Percentiles rank a stretch among this genome's conserved stretches.
These are phyloP conservation scores for Cryptotis parvus DNA, from an alignment of 2,113 vertebrate genomes.

Conservation along the genomic window DNA sequence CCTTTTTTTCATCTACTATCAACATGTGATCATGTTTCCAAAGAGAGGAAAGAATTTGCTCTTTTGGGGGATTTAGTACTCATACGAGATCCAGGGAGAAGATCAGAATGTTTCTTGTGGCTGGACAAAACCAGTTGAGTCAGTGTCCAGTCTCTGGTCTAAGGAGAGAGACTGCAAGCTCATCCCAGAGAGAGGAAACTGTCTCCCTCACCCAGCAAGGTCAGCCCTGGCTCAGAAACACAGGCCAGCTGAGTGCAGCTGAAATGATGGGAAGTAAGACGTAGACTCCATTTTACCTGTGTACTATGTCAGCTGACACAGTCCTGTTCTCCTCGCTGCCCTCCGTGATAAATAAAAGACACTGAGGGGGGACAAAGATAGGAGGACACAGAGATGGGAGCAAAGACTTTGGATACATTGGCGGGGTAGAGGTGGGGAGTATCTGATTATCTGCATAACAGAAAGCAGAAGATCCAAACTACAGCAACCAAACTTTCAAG, in stretches of 20 bases:
- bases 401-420: neutral
- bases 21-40: slow-evolving; percentile 30
- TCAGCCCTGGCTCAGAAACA: slow-evolving; percentile 36
- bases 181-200: neutral
- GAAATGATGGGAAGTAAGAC: neutral
- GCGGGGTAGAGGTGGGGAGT: too few relatives aligned
- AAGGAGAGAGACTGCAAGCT: slow-evolving; percentile 49
- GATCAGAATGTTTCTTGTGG: slow-evolving; percentile 51
- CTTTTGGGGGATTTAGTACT: slow-evolving; percentile 51
- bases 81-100: slow-evolving; percentile 11
- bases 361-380: too few relatives aligned
- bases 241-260: neutral
- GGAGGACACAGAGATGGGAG: neutral
- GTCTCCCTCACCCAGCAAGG: slow-evolving; percentile 8
- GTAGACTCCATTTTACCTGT: neutral
- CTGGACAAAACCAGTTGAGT: slow-evolving; percentile 61
- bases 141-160: slow-evolving; percentile 53
- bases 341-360: slow-evolving; percentile 25
- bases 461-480: too few relatives aligned
- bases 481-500: too few relatives aligned
- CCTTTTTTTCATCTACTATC: neutral
- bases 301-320: neutral
- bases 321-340: slow-evolving; percentile 19
- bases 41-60: slow-evolving; percentile 52
- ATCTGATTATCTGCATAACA: too few relatives aligned